Evolutionary conservation across 2,113 vertebrate species (phyloP), one percentile per base, ranked within the genome.

Genomic region (Onychostoma macrolepis): DNA sequence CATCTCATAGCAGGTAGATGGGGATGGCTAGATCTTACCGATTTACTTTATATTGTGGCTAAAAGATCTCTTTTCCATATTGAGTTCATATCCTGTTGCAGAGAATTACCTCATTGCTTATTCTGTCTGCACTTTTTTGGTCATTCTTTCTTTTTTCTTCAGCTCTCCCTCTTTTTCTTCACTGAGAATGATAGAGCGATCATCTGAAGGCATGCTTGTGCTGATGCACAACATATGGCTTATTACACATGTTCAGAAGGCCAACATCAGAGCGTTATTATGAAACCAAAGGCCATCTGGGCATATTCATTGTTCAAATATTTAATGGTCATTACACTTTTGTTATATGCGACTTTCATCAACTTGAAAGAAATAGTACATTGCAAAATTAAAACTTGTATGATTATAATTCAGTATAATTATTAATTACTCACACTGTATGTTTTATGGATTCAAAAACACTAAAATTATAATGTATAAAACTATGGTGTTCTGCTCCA

Each of bases 81-180:
- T 89, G 87, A 86, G 50, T 84, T 86, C 58, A 86, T 86, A 86
- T 90, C 86, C 80, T 86, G 76, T 76, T 86, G 43, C 79, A 87
- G 36, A 65, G 72, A 38, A 89, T 88, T 86, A 89, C 88, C 84
- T 90, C 88, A 89, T 82, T 85, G 88, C 86, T 88, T 90, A 89
- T 83, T 78, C 82, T 74, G 45, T 56, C 81, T 81, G 74, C 78
- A 41, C 24, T 65, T 61, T 48, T 82, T 30, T 36, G 24, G 38
- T 12, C 28, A 56, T 15, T 58, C 79, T 67, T n/a, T 26, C 76
- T 72, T 78, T 50, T 75, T 36, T 11, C 28, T 86, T 15, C 76
- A 45, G 8, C n/a, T 77, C 19, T 72, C 50, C 36, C 33, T 41
- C 43, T 72, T 58, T 80, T 77, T n/a, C n/a, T 86, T 56, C 28